Conservation (phyloP, 1,140 invertebrate genomes). For the Platyscapa corneri region DNA sequence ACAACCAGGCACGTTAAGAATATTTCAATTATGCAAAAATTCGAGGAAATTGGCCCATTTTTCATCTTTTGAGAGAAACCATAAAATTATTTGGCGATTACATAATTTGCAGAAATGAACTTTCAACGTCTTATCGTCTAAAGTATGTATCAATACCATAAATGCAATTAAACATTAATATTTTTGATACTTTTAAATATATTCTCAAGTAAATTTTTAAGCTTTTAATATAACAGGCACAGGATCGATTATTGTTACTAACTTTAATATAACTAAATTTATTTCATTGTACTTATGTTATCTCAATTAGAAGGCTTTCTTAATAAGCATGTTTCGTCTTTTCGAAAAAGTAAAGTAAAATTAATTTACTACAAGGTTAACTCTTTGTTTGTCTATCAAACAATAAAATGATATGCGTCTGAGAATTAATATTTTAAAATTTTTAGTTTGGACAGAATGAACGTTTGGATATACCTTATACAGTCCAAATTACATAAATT, state of each 20-base stretch:
- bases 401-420: no score
- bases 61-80: neutral
- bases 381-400: no score
- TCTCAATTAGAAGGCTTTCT: neutral
- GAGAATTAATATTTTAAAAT: no score
- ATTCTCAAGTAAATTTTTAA: no score
- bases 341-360: neutral
- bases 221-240: neutral
- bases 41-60: neutral
- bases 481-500: neutral
- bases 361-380: no score
- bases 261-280: neutral
- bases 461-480: neutral
- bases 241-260: neutral
- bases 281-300: neutral
- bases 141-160: neutral
- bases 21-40: conserved; percentile 1
- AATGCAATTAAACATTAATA: neutral
- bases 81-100: neutral
- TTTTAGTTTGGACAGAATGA: no score
- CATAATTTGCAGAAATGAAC: neutral
- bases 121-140: neutral
- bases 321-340: neutral
- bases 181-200: no score
- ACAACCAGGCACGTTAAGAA: neutral